Base-by-base conservation (phyloP, 2,797 vertebrate species). In the Liasis olivaceus region DNA sequence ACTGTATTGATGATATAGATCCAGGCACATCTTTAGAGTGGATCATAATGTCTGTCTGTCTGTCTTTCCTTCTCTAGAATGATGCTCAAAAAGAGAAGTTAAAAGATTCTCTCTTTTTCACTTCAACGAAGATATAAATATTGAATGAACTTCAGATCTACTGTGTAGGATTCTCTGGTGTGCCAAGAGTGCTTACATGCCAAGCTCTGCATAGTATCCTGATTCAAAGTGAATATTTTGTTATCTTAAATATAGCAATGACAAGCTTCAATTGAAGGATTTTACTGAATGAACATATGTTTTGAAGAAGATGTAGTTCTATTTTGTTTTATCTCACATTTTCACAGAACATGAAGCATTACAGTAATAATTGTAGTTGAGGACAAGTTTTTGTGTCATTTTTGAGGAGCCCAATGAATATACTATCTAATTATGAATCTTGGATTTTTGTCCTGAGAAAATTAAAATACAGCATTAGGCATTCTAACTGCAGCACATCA, bases 221-320 rank as follows among this genome's bases (percentile, higher is more conserved):
- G 51, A 93, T 96, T 97, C 97, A 97, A 96, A 97, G 94, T 94
- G 95, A 97, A 97, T 96, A 96, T 96, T 96, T 93, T 95, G 94
- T 95, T 94, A 96, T 5, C 89, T 59, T 92, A 96, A 93, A 92
- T 95, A 17, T 91, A 95, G 93, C 72, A 94, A 96, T 93, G 94
- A 85, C 93, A 93, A 90, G 87, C 90, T 95, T 88, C 66, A 2
- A 1, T 59, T 36, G 20, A 86, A 90, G 88, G 92, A 92, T 31
- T 81, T 31, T 91, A 60, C 0, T 88, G 90, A 85, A 64, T 0
- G 60, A 64, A 31, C 60, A n/a, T 72, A 36, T 56, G 13, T 63
- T 85, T 36, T 22, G 24, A 54, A 28, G 47, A 91, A 4, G 47
- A 85, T 42, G 26, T 54, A 85, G 26, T 77, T 81, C n/a, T 31